A percentile compares a stretch with the other conserved stretches of the same genome.
Evolutionary conservation across 2,888 invertebrate genomes (phyloP).

Genomic region (Lithodes maja): DNA sequence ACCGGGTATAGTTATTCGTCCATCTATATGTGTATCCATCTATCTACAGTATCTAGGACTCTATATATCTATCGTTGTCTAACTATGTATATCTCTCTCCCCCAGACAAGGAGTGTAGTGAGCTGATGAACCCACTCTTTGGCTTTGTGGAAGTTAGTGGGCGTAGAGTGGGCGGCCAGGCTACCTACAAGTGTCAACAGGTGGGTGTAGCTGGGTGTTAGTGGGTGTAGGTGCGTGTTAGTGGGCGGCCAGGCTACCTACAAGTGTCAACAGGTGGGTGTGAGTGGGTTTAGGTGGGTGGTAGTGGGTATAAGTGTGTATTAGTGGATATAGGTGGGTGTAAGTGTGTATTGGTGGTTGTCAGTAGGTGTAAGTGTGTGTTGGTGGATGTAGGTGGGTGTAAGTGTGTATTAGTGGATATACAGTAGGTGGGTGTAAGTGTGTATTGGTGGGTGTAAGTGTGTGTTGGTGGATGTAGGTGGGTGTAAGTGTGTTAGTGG

Average conservation of each 20-base stretch:
- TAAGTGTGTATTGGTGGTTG: not conserved
- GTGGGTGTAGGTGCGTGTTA: not conserved
- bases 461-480: not conserved
- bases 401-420: slow-evolving; percentile 62
- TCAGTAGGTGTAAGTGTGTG: not conserved
- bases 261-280: slow-evolving; percentile 69
- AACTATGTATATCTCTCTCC: slow-evolving; percentile 3
- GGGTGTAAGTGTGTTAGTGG: slow-evolving; percentile 6
- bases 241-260: slow-evolving; percentile 63
- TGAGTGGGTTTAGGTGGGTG: not conserved
- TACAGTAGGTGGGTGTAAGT: slow-evolving; percentile 58
- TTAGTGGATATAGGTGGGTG: slow-evolving; percentile 68
- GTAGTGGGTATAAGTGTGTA: slow-evolving; percentile 50
- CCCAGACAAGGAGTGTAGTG: slow-evolving; percentile 69
- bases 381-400: not conserved
- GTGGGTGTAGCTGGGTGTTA: slow-evolving; percentile 36
- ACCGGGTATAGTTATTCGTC: no score
- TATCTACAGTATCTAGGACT: no score
- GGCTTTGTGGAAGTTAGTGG: slow-evolving; percentile 68
- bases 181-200: slow-evolving; percentile 69
- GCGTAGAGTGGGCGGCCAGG: slow-evolving; percentile 56
- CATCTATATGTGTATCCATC: no score
- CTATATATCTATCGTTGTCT: not conserved
- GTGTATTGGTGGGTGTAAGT: not conserved
- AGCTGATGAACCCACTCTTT: slow-evolving; percentile 67